phyloP scores from a whole-genome alignment of 1,140 invertebrate species.

The Polyergus mexicanus region DNA sequence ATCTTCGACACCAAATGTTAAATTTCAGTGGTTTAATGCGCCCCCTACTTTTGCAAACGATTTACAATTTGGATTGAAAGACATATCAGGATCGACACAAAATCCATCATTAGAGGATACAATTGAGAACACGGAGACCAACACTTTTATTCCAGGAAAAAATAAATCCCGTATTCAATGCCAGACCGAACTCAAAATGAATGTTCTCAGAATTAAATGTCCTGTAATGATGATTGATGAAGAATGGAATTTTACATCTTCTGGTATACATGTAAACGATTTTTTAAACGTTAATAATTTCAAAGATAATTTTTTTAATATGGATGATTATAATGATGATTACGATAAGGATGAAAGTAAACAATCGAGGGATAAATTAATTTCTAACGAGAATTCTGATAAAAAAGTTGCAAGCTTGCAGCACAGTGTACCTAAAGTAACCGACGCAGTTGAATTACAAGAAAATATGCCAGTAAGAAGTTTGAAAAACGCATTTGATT shows the following conservation, averaged over 20 bases:
- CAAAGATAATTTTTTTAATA: background rate
- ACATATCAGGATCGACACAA: background rate
- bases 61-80: background rate
- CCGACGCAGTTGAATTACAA: background rate
- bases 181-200: background rate
- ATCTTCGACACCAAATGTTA: background rate
- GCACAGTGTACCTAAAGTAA: background rate
- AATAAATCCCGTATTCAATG: background rate
- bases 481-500: background rate
- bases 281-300: background rate
- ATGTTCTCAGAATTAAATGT: background rate
- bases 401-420: background rate
- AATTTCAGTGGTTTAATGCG: conserved; percentile 24
- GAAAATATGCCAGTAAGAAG: background rate
- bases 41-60: background rate
- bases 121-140: background rate
- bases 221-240: background rate
- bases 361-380: background rate
- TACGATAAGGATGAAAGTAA: background rate
- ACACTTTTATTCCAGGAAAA: background rate
- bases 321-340: background rate
- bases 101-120: background rate
- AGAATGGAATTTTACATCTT: background rate
- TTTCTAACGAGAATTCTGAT: conserved; percentile 8
- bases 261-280: background rate